Conservation (phyloP, 1,140 invertebrate species). For the Pseudomyrmex dendroicus region DNA sequence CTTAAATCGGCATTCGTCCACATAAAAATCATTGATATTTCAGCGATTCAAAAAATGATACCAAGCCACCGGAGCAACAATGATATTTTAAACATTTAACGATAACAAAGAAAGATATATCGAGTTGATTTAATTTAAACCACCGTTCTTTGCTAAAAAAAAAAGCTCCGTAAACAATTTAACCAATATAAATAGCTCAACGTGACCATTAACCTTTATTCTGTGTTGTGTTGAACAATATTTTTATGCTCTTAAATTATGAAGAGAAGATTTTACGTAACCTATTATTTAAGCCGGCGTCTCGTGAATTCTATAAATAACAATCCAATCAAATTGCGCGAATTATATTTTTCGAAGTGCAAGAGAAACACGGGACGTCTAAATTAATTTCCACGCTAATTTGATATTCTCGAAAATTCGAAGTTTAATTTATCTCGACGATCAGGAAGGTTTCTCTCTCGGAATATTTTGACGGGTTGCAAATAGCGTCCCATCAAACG, state of each 20-base stretch:
- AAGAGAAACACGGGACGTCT: background rate
- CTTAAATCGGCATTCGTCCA: too few relatives aligned
- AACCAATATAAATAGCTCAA: too few relatives aligned
- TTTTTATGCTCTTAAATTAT: background rate
- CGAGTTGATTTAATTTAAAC: background rate
- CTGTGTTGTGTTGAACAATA: too few relatives aligned
- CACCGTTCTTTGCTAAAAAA: too few relatives aligned
- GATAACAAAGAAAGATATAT: conserved; percentile 22
- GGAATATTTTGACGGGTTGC: conserved; percentile 24
- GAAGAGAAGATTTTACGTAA: background rate
- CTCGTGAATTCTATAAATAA: background rate
- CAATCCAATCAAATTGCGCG: conserved; percentile 4
- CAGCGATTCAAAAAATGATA: too few relatives aligned
- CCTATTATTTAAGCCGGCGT: background rate
- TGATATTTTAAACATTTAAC: conserved; percentile 21
- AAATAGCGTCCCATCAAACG: conserved; percentile 18
- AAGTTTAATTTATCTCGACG: conserved; percentile 27
- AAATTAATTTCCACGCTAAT: conserved; percentile 14
- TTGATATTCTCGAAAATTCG: conserved; percentile 21
- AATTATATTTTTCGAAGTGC: background rate
- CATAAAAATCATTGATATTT: too few relatives aligned
- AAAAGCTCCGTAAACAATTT: background rate
- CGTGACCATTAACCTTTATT: too few relatives aligned
- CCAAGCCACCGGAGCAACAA: background rate
- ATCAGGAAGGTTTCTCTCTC: background rate